Conservation (phyloP, 2,797 vertebrate genomes). For the Botia kubotai region DNA sequence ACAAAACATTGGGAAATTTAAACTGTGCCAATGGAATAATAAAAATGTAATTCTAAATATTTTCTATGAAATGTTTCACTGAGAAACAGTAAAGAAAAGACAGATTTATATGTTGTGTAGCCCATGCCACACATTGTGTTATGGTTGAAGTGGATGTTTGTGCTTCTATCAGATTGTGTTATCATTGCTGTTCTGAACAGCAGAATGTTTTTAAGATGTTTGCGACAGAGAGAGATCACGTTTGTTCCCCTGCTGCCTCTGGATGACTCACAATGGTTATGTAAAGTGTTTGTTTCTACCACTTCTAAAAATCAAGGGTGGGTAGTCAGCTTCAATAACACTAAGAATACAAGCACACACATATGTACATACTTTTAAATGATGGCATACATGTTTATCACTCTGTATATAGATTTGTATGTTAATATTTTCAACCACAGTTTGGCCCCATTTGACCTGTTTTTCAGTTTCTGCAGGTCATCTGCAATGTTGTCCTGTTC, state of each 20-base stretch:
- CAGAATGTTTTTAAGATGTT: background rate
- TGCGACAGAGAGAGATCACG: slow-evolving; percentile 55
- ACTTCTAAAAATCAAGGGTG: slow-evolving; percentile 56
- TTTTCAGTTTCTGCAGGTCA: slow-evolving; percentile 90
- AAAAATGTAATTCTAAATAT: no score
- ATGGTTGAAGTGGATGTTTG: background rate
- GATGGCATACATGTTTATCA: background rate
- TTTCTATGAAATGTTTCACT: no score
- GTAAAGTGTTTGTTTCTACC: slow-evolving; percentile 33
- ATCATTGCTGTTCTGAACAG: background rate
- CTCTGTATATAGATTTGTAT: background rate
- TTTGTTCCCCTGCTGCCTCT: background rate
- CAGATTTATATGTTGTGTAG: no score
- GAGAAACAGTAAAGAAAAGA: no score
- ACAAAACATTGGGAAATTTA: no score
- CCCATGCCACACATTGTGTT: slow-evolving; percentile 7
- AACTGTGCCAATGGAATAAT: no score
- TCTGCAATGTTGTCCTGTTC: slow-evolving; percentile 91
- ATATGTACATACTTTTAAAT: background rate
- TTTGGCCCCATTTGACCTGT: slow-evolving; percentile 79
- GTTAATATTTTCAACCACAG: background rate
- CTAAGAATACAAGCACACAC: background rate
- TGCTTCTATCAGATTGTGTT: background rate
- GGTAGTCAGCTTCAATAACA: slow-evolving; percentile 12
- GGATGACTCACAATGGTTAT: slow-evolving; percentile 12